Percentiles rank a stretch among this genome's conserved stretches.
phyloP scores from a whole-genome alignment of 2,888 invertebrate genomes.

The Sinelater perroti region DNA sequence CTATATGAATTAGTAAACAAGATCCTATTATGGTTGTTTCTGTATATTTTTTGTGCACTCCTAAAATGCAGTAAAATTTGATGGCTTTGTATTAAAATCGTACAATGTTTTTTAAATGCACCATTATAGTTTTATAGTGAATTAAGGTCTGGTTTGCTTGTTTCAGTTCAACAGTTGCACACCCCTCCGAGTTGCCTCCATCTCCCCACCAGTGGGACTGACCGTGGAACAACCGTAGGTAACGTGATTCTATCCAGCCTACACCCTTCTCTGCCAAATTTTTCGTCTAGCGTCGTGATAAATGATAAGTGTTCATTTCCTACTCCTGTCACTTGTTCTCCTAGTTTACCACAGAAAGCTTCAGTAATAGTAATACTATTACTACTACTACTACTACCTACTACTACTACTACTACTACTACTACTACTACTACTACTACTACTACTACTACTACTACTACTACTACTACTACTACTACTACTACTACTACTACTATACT shows the following conservation, averaged over 20 bases:
- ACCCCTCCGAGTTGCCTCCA: constrained; percentile 97
- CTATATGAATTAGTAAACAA: too few species aligned
- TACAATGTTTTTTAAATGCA: too few species aligned
- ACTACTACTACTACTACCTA: not conserved
- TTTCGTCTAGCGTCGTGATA: constrained; percentile 35
- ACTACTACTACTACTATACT: not conserved
- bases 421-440: too few species aligned
- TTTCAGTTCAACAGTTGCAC: constrained; percentile 96
- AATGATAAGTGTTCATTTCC: constrained; percentile 38
- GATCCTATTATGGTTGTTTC: too few species aligned
- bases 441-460: too few species aligned
- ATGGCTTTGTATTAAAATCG: too few species aligned
- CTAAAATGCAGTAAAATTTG: too few species aligned
- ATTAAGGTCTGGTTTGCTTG: constrained; percentile 39
- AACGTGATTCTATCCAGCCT: constrained; percentile 49
- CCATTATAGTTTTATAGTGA: too few species aligned
- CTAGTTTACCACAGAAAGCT: constrained; percentile 25
- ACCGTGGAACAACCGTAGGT: constrained; percentile 64
- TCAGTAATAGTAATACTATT: constrained; percentile 16
- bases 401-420: not conserved
- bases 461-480: not conserved
- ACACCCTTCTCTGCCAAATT: constrained; percentile 42
- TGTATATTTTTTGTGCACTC: too few species aligned
- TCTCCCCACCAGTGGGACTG: constrained; percentile 99
- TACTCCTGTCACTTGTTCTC: constrained; percentile 20